phyloP scores from a whole-genome alignment of 2,888 invertebrate species.

The Pasiphila rectangulata region DNA sequence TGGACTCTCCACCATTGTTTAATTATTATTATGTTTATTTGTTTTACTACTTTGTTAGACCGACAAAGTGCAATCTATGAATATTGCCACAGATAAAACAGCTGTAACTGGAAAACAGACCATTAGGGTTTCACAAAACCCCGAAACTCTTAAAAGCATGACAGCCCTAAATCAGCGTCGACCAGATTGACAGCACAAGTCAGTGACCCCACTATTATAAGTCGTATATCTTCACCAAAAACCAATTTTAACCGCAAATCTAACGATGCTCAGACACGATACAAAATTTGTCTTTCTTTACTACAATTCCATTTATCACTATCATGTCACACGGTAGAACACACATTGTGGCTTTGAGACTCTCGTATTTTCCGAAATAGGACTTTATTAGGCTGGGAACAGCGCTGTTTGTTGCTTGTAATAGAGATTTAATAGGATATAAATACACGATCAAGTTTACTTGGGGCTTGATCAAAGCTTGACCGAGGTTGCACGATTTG shows the following conservation, averaged over 20 bases:
- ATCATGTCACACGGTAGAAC: conserved; percentile 36
- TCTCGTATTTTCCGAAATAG: neutral
- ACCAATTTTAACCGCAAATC: conserved; percentile 34
- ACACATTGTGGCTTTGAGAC: no score
- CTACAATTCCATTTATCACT: conserved; percentile 53
- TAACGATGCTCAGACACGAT: conserved; percentile 56
- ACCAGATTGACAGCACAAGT: conserved; percentile 16
- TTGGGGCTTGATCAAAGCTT: neutral
- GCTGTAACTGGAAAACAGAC: no score
- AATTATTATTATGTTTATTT: no score
- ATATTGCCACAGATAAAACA: no score
- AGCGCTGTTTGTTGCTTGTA: neutral
- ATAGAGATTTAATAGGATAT: neutral
- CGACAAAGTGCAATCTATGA: no score
- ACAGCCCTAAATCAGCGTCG: no score
- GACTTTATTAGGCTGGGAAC: neutral
- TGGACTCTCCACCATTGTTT: no score
- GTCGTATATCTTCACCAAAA: conserved; percentile 31
- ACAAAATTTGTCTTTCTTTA: conserved; percentile 63
- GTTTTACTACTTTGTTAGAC: no score
- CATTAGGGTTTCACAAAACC: no score
- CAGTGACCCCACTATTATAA: conserved; percentile 20
- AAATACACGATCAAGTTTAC: neutral
- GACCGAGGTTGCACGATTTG: neutral
- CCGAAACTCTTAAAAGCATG: no score